Conservation (phyloP, 2,797 vertebrate species). For the Anguilla marmorata region DNA sequence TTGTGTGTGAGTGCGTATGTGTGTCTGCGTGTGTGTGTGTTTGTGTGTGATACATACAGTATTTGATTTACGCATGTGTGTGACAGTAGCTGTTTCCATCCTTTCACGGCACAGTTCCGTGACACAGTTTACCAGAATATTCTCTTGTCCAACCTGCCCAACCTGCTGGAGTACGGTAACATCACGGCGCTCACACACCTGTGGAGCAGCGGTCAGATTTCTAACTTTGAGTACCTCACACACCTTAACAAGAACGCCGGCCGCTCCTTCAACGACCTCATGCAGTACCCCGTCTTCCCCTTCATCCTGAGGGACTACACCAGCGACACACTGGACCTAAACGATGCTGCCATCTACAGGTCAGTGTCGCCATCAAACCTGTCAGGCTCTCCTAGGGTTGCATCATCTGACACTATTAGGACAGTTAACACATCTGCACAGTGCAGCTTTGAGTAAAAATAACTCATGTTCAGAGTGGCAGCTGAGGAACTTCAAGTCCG, state of each 20-base stretch:
- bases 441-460: not conserved
- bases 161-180: constrained; percentile 96
- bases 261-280: constrained; percentile 97
- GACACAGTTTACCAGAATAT: constrained; percentile 97
- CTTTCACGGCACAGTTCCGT: constrained; percentile 78
- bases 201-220: constrained; percentile 95
- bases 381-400: not conserved
- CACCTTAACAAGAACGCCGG: constrained; percentile 99
- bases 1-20: not conserved
- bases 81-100: not conserved
- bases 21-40: not conserved
- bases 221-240: constrained; percentile 98
- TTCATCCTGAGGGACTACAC: constrained; percentile 93
- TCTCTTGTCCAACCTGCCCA: constrained; percentile 91
- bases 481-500: not conserved
- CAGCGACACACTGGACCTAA: constrained; percentile 89
- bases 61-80: not conserved
- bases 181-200: constrained; percentile 94
- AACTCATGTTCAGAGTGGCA: not conserved
- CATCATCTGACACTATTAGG: not conserved
- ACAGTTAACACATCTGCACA: not conserved
- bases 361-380: constrained; percentile 32
- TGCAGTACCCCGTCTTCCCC: constrained; percentile 99
- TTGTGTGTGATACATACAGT: not conserved
- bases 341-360: constrained; percentile 86